A percentile compares a stretch with the other conserved stretches of the same genome.
These are phyloP conservation scores for Eremophila alpestris DNA, from an alignment of 2,797 vertebrate species.

Conservation along the genomic window DNA sequence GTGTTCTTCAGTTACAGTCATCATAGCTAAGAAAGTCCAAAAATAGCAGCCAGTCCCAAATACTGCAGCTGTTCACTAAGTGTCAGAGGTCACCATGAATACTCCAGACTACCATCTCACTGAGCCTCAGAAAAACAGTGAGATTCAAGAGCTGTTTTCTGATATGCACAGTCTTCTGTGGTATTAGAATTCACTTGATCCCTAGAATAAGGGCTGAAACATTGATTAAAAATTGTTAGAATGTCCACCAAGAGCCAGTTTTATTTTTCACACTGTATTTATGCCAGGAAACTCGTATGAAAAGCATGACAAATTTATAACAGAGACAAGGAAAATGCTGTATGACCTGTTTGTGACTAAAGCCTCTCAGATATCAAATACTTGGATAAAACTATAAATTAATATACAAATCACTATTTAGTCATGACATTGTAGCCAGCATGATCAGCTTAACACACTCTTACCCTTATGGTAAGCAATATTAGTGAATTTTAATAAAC, in stretches of 20 bases:
- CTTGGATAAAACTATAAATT: not conserved
- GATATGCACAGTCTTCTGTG: not conserved
- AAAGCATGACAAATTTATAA: not conserved
- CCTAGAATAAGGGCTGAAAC: not conserved
- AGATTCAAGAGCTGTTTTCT: not conserved
- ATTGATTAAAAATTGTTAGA: not conserved
- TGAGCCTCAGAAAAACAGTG: not conserved
- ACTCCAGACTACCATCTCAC: not conserved
- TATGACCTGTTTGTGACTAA: not conserved
- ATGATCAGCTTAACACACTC: not conserved
- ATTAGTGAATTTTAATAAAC: not conserved
- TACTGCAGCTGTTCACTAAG: not conserved
- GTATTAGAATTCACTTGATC: not conserved
- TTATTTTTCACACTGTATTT: not conserved
- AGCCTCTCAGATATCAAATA: not conserved
- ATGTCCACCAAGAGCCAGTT: not conserved
- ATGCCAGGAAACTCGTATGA: not conserved
- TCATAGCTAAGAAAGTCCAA: not conserved
- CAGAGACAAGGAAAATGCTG: not conserved
- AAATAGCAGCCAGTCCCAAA: not conserved
- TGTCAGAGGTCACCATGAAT: not conserved
- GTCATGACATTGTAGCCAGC: not conserved
- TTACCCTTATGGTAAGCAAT: not conserved
- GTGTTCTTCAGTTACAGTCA: not conserved
- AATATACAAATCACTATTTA: not conserved